These are phyloP conservation scores for Andrena praecox DNA, from an alignment of 2,888 invertebrate genomes.

Conservation along the genomic window DNA sequence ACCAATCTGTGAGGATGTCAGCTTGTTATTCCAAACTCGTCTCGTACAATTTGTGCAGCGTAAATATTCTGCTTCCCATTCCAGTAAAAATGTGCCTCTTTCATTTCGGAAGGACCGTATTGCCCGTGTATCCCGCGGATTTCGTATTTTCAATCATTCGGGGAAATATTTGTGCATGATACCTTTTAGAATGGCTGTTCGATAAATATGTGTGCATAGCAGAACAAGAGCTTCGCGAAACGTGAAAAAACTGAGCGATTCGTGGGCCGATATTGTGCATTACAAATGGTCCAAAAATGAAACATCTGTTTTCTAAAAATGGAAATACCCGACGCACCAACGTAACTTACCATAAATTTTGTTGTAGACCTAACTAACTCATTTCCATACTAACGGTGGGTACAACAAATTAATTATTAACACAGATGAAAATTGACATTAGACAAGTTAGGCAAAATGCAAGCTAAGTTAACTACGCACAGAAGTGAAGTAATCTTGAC, in stretches of 20 bases:
- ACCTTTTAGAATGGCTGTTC: not conserved
- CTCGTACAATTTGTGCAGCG: not conserved
- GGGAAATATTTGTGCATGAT: not conserved
- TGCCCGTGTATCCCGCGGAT: not conserved
- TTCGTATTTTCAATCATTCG: not conserved
- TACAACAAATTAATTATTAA: too few species aligned
- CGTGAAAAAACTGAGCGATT: not conserved
- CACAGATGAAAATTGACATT: too few species aligned
- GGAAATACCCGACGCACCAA: too few species aligned
- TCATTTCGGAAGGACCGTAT: not conserved
- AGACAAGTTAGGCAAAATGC: too few species aligned
- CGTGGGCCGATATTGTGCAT: not conserved
- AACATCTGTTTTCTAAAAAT: too few species aligned
- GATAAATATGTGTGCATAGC: not conserved
- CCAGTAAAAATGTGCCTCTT: not conserved
- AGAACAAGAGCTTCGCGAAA: not conserved
- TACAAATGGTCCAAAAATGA: not conserved
- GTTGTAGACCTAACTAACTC: too few species aligned
- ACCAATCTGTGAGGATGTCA: not conserved
- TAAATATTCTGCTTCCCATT: not conserved
- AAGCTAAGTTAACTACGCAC: too few species aligned
- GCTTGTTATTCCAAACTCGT: not conserved
- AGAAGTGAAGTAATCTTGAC: too few species aligned
- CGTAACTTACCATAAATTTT: too few species aligned
- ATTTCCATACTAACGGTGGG: too few species aligned